Evolutionary conservation across 2,797 vertebrate species (phyloP).

Genomic region (Chelmon rostratus): DNA sequence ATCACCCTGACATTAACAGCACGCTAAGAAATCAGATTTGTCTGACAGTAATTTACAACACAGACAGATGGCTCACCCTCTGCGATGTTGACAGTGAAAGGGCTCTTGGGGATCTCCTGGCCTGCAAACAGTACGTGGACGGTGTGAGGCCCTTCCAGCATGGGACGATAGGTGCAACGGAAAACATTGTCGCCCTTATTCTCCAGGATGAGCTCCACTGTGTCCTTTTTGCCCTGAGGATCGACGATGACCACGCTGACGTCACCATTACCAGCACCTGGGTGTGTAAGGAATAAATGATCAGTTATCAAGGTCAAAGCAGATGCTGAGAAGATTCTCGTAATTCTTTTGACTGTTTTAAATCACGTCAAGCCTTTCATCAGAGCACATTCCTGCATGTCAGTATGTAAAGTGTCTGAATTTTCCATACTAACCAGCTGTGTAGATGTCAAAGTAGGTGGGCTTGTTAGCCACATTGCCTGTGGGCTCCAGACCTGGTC

Average conservation of each 20-base stretch:
- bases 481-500: constrained; percentile 92
- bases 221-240: constrained; percentile 93
- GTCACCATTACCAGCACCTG: constrained; percentile 95
- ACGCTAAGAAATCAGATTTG: constrained; percentile 69
- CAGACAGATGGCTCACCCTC: constrained; percentile 89
- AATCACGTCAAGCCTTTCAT: neutral
- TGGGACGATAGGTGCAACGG: constrained; percentile 95
- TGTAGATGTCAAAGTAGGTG: constrained; percentile 98
- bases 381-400: constrained; percentile 9
- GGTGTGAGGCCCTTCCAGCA: constrained; percentile 91
- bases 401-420: neutral
- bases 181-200: constrained; percentile 95
- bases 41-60: constrained; percentile 65
- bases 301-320: constrained; percentile 1
- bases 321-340: neutral
- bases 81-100: constrained; percentile 92
- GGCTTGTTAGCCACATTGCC: constrained; percentile 95
- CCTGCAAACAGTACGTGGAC: constrained; percentile 92
- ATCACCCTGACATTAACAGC: constrained; percentile 52
- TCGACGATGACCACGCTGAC: constrained; percentile 95
- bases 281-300: neutral
- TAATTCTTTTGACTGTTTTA: neutral
- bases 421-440: constrained; percentile 87
- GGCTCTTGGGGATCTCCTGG: constrained; percentile 93
- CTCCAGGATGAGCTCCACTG: constrained; percentile 95